Percentiles rank a stretch among this genome's conserved stretches.
Evolutionary conservation across 2,888 invertebrate genomes (phyloP).

Genomic region (Crioceris asparagi): DNA sequence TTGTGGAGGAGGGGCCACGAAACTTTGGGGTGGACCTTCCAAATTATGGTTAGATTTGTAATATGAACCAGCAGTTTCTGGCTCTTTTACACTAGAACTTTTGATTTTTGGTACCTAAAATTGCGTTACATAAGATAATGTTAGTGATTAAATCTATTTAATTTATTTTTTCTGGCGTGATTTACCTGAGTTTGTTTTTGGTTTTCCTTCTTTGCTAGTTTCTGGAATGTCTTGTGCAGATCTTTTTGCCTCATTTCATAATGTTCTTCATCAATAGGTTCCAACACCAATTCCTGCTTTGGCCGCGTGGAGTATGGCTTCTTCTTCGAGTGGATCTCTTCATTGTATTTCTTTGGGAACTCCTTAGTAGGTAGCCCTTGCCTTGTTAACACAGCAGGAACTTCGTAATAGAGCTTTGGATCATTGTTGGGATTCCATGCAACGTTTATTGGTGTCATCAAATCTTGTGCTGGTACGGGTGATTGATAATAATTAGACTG

Average conservation of each 20-base stretch:
- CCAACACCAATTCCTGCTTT: conserved; percentile 40
- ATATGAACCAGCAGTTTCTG: conserved; percentile 4
- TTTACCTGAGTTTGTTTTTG: conserved; percentile 35
- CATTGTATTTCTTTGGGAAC: conserved; percentile 49
- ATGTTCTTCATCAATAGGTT: conserved; percentile 37
- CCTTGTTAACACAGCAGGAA: conserved; percentile 34
- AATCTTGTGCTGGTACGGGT: conserved; percentile 39
- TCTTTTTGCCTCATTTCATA: conserved; percentile 30
- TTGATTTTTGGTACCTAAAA: background rate
- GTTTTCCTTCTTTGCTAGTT: conserved; percentile 43
- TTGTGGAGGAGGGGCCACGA: too few species aligned
- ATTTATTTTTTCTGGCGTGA: background rate
- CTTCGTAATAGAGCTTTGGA: conserved; percentile 33
- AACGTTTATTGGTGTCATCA: conserved; percentile 38
- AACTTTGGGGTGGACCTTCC: too few species aligned
- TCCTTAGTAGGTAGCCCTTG: conserved; percentile 42
- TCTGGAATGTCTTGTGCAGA: conserved; percentile 32
- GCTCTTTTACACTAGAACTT: too few species aligned
- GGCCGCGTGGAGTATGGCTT: conserved; percentile 33
- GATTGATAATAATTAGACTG: conserved; percentile 24
- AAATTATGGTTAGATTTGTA: too few species aligned
- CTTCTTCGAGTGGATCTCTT: conserved; percentile 37
- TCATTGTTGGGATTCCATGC: conserved; percentile 36
- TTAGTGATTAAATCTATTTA: too few species aligned
- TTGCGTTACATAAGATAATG: too few species aligned